A percentile compares a stretch with the other conserved stretches of the same genome.
phyloP scores from a whole-genome alignment of 2,888 invertebrate genomes.

The Apamea anceps region DNA sequence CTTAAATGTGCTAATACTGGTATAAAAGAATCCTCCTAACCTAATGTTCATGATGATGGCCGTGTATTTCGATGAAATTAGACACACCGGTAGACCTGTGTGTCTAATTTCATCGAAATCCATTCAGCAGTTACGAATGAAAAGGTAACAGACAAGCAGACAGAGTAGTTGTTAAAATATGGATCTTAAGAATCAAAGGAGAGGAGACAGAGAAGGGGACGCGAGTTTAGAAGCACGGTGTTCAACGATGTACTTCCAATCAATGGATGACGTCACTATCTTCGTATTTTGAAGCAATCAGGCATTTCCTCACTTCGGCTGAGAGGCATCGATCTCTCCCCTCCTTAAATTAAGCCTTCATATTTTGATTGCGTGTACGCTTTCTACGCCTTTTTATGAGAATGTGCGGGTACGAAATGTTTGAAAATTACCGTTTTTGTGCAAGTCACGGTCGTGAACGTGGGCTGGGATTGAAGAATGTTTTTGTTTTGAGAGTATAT shows the following conservation, averaged over 20 bases:
- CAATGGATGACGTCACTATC: conserved; percentile 48
- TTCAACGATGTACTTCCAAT: conserved; percentile 41
- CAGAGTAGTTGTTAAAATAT: background rate
- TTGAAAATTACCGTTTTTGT: conserved; percentile 33
- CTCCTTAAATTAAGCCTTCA: conserved; percentile 40
- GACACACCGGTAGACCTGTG: background rate
- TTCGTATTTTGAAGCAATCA: conserved; percentile 59
- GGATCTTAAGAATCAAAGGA: background rate
- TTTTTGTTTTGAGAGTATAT: background rate
- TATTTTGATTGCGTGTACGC: conserved; percentile 38
- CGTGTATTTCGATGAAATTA: no score
- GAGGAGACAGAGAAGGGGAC: background rate
- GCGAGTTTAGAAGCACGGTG: background rate
- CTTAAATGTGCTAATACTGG: no score
- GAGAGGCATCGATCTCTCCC: conserved; percentile 5
- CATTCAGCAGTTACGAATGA: background rate
- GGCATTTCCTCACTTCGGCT: conserved; percentile 36
- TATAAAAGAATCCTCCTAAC: background rate
- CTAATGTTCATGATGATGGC: no score
- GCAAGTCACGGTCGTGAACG: conserved; percentile 15
- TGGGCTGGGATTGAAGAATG: background rate
- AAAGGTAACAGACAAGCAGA: background rate
- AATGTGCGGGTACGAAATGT: conserved; percentile 3
- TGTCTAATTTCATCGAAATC: background rate
- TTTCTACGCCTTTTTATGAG: conserved; percentile 17